Base-by-base conservation (phyloP, 1,140 invertebrate species). In the Drosophila novamexicana region DNA sequence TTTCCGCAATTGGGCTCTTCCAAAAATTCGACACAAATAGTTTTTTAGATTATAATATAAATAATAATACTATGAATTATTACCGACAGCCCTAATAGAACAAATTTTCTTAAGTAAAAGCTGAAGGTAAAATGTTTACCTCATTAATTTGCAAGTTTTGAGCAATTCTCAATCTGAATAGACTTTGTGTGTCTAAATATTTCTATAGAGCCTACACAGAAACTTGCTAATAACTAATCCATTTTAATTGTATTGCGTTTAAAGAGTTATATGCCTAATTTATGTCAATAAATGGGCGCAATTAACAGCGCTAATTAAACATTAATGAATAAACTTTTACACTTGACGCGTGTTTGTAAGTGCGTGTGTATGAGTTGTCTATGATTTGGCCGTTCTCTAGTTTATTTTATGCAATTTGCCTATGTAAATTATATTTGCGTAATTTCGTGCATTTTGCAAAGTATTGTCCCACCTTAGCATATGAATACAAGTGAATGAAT, bases 371-470 rank as follows among this genome's bases (percentile, higher is more conserved):
- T 39, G 36, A 16, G 39, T 18, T 44, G 1, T 50, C 47, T 61
- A 61, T 67, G 49, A 73, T 57, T 73, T 45, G 45, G 39, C 39
- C 32, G 47, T 37, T 47, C 9, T 29, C 22, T 53, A 36, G 63
- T 59, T 67, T 67, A 73, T 73, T 67, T 61, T 73, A 61, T 73
- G 64, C 70, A 73, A 73, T 73, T 73, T 73, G 47, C 64, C 53
- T 68, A 73, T 73, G 70, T 68, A 67, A 73, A 73, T 68, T 61
- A 61, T 59, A 73, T 73, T 73, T 73, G 64, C 64, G 47, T 68
- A 73, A 73, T 73, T 73, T 68, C 63, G 67, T 14, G 67, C 59
- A 70, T 70, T 57, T 63, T 9, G 61, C 68, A 50, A 71, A 58
- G 50, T 40, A 70, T 70, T 70, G 59, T 70, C 36, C 68, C 34